Evolutionary conservation across 2,113 vertebrate genomes (phyloP).

Genomic region (Natator depressus): DNA sequence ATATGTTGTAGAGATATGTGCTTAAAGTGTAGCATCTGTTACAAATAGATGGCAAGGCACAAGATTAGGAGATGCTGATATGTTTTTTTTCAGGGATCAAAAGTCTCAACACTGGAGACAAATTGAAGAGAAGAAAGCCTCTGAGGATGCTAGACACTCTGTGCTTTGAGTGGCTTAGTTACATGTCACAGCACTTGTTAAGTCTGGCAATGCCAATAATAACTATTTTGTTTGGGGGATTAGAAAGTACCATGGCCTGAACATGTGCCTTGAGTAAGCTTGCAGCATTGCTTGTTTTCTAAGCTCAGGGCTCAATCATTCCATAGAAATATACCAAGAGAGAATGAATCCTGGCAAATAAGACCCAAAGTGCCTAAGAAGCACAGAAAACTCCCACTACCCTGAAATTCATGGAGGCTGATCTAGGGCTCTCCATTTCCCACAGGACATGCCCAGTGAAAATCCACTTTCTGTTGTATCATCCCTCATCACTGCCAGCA

Average conservation of each 20-base stretch:
- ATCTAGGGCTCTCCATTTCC: not conserved
- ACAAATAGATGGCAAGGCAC: not conserved
- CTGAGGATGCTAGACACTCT: not conserved
- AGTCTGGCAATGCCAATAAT: not conserved
- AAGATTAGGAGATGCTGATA: not conserved
- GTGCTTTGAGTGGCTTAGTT: not conserved
- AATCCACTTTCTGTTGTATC: accelerated
- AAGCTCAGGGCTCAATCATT: accelerated
- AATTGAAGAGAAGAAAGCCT: not conserved
- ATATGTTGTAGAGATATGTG: not conserved
- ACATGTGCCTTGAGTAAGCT: not conserved
- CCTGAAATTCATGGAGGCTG: not conserved
- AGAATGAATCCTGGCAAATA: accelerated
- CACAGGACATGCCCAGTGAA: not conserved
- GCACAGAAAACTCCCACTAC: not conserved
- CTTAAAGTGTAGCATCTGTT: not conserved
- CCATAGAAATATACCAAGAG: not conserved
- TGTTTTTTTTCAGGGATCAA: not conserved
- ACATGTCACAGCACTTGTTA: not conserved
- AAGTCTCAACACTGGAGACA: not conserved
- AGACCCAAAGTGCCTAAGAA: not conserved
- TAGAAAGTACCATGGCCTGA: not conserved
- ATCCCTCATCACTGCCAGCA: not conserved
- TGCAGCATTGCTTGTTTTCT: not conserved
- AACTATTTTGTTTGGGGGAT: not conserved